Base-by-base conservation (phyloP, 2,797 vertebrate species). In the Gallirallus australis region DNA sequence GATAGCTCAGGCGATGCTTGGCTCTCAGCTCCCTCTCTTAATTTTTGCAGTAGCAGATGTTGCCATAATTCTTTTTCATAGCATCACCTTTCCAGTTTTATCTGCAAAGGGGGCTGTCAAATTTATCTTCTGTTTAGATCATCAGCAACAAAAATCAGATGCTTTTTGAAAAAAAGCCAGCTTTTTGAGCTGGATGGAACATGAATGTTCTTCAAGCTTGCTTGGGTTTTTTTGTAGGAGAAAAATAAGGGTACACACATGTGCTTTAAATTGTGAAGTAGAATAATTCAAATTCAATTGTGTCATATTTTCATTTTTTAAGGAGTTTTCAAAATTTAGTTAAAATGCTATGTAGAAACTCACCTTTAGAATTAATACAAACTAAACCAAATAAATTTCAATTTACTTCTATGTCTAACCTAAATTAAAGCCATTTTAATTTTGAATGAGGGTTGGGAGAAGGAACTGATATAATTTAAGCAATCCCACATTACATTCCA, bases 1-100 rank as follows among this genome's bases (percentile, higher is more conserved):
- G 27, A 64, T 33, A 90, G 66, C 16, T 89, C 88, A 83, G 81
- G 42, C 4, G 0, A 10, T 6, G 57, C 15, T 28, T 65, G 35
- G 33, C 63, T 61, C 50, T 77, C 60, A 35, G 84, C 57, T 92
- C 47, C 21, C 14, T 73, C 39, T 78, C 15, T 9, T 21, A 30
- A 68, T 90, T 96, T 83, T 37, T 97, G 90, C 93, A 93, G 91
- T 80, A 95, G 90, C 95, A 98, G 96, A 96, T 98, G 96, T 93
- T 97, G 90, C 82, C 70, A 79, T 97, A 95, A 93, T 96, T 96
- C 96, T 98, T 96, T 97, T 97, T 97, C 96, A 96, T 92, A 94
- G 95, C 85, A 94, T 96, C 95, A 95, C 91, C 83, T 90, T 94
- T 87, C 92, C 39, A 2, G 17, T 96, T 97, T 97, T 94, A 96